Percentiles rank a stretch among this genome's conserved stretches.
These are phyloP conservation scores for Thereuonema tuberculata DNA, from an alignment of 1,140 invertebrate species.

Conservation along the genomic window DNA sequence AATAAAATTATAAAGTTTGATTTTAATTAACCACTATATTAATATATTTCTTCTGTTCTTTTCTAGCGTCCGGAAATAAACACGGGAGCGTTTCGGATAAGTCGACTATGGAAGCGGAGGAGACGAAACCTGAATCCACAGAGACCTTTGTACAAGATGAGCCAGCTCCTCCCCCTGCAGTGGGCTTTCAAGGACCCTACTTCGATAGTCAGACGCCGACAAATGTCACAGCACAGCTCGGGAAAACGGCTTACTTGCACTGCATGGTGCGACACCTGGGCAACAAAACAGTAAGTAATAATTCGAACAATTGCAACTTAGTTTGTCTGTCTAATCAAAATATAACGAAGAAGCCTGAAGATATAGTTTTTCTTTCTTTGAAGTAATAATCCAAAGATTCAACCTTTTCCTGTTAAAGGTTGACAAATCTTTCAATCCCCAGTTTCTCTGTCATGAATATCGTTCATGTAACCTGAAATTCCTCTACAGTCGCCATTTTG, in stretches of 20 bases:
- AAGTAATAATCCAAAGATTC: too few species aligned
- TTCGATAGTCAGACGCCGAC: conserved; percentile 55
- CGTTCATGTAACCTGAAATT: too few species aligned
- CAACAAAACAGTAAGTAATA: conserved; percentile 53
- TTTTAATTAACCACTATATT: background rate
- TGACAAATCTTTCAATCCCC: too few species aligned
- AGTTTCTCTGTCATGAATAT: too few species aligned
- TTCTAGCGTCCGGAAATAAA: background rate
- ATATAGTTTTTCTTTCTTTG: too few species aligned
- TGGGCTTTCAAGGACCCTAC: conserved; percentile 54
- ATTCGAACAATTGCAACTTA: too few species aligned
- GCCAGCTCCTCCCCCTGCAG: conserved; percentile 22
- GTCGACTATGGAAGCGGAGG: background rate
- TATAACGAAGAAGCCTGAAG: too few species aligned
- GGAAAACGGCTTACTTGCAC: conserved; percentile 58
- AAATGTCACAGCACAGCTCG: conserved; percentile 64
- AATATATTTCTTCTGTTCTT: background rate
- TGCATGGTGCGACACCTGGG: conserved; percentile 64
- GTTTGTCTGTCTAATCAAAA: too few species aligned
- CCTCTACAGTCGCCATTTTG: too few species aligned
- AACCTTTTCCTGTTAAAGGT: too few species aligned
- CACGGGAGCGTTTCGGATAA: background rate
- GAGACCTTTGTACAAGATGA: conserved; percentile 6
- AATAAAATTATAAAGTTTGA: too few species aligned
- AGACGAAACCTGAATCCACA: background rate